Base-by-base conservation (phyloP, 2,888 invertebrate genomes). In the Campoplex nolae region DNA sequence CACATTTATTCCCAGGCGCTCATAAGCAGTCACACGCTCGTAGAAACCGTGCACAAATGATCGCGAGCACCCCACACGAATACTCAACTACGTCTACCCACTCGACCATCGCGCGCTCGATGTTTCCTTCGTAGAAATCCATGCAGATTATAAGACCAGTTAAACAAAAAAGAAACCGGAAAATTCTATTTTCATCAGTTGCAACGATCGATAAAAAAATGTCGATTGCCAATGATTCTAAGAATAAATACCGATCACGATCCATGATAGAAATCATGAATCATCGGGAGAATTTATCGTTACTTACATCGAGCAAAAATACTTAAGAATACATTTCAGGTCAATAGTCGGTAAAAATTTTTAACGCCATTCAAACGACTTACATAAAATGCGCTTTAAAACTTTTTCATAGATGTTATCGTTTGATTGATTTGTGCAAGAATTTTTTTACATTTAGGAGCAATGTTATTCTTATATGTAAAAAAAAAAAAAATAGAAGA, bases 1-100 rank as follows among this genome's bases (percentile, higher is more conserved):
- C 68, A 68, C 68, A 38, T 62, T 16, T 62, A 62, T 62, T 62
- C 62, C 62, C 62, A 62, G 62, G 62, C 62, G 32, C 62, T 62
- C 62, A 62, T 62, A 32, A 62, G 62, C 32, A 62, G 62, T 62
- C 32, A 32, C 68, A 45, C 38, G 68, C 38, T 68, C 42, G 68
- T 38, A 68, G 68, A 68, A 68, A 68, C 42, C 68, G 11, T 28
- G n/a, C 68, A 68, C 42, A n/a, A 68, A 68, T 68, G 68, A 38
- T 68, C 23, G 38, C 68, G 68, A 68, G 23, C 68, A 45, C 68
- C 68, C 45, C 45, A 38, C 68, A 68, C 38, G 42, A 45, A 68
- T 68, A 62, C 62, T 62, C 62, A 32, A 62, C 16, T 6, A 32
- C 16, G 32, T 16, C 62, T 68, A 42, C 45, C 45, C 68, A 68